Conservation (phyloP, 2,797 vertebrate genomes). For the Basileuterus tristriatus region DNA sequence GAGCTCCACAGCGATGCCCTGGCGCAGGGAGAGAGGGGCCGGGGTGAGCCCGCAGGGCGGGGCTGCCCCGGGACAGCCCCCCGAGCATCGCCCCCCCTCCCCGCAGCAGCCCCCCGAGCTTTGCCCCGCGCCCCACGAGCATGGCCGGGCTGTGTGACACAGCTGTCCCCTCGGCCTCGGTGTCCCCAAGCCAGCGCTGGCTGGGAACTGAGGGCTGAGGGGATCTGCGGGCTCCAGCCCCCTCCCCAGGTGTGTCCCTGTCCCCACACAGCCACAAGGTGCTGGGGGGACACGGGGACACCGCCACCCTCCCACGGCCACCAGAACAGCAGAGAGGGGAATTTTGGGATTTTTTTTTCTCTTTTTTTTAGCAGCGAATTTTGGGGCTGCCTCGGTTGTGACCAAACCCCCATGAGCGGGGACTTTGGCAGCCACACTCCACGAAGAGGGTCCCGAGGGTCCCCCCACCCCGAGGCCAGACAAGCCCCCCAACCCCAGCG, state of each 20-base stretch:
- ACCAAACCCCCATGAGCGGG: not conserved
- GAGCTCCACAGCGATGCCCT: conserved; percentile 99
- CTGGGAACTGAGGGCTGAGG: not conserved
- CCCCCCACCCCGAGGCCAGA: not conserved
- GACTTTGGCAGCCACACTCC: not conserved
- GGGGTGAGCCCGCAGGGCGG: not conserved
- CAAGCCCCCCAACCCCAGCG: not conserved
- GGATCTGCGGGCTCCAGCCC: not conserved
- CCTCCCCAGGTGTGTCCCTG: accelerated
- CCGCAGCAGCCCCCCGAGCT: not conserved
- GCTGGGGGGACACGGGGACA: not conserved
- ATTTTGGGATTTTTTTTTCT: too few relatives aligned
- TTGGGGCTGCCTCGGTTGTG: not conserved
- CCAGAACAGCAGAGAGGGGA: not conserved
- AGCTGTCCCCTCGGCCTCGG: not conserved
- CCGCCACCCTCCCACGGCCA: not conserved
- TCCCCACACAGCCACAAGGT: not conserved
- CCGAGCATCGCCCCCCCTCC: not conserved
- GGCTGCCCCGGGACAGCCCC: not conserved
- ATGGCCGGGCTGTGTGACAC: not conserved
- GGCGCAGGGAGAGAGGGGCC: conserved; percentile 56
- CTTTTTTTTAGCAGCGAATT: not conserved
- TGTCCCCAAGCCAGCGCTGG: not conserved
- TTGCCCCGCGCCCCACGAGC: not conserved
- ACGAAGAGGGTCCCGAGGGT: not conserved